Evolutionary conservation across 37 sponge, comb jelly and placozoan species (phyloP), one percentile per base, ranked within the genome.

Genomic region (Theonella swinhoei): DNA sequence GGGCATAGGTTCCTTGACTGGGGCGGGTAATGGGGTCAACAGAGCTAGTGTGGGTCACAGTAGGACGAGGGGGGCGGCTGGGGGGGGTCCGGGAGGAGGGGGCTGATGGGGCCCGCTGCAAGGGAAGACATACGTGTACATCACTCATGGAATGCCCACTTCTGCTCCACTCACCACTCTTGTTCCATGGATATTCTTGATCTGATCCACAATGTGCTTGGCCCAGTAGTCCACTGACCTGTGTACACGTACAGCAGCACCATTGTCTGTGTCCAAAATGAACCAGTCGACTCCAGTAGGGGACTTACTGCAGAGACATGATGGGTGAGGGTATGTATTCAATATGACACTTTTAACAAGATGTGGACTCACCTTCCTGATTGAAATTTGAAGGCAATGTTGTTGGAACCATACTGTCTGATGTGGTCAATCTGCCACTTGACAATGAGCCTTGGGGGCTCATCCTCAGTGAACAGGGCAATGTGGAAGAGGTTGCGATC

Each of bases 391-490:
- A 93, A 83, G 23, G 88, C 90, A 31, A 72, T 58, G 1, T 89
- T 69, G 39, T 86, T 85, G 32, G 94, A 86, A 8, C 94, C 94
- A 70, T 93, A 93, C 40, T 88, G 88, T 68, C 94, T 37, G 14
- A 93, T 60, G 81, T 93, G 94, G 69, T 93, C 94, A 70, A 93
- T 93, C 80, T 93, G 94, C 94, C 94, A 93, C 64, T 86, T 89
- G 32, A 93, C 90, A 33, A 93, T 69, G 26, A 85, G 77, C 17
- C 71, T 71, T 9, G 83, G 91, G 20, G 80, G 75, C 22, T 62
- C 63, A 0, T 86, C 78, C 20, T 86, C 83, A 22, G 87, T 82
- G 33, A 82, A 91, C 40, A 91, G 43, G 37, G 87, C 82, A 78
- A 91, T 82, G 74, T 85, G 78, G 78, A 82, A 91, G 26, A 78